Percentiles rank a stretch among this genome's conserved stretches.
Evolutionary conservation across 2,888 invertebrate species (phyloP).

Genomic region (Drosophila borealis): DNA sequence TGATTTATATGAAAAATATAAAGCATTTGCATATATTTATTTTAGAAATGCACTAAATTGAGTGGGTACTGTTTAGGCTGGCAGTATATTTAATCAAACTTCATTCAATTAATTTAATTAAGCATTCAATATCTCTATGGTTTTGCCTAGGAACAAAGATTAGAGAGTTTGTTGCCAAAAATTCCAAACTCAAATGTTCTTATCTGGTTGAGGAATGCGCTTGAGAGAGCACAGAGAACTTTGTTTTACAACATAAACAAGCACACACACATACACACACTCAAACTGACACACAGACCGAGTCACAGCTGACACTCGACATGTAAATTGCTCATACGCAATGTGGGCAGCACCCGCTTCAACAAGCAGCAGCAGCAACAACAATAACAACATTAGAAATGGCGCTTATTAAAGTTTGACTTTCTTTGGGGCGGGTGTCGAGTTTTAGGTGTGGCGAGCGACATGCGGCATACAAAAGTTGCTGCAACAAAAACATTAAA

Average conservation of each 20-base stretch:
- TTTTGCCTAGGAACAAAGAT: slow-evolving; percentile 28
- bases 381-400: slow-evolving; percentile 46
- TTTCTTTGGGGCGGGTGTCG: slow-evolving; percentile 54
- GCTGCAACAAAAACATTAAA: slow-evolving; percentile 68
- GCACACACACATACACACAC: slow-evolving; percentile 14
- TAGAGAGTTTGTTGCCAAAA: slow-evolving; percentile 33
- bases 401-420: slow-evolving; percentile 73
- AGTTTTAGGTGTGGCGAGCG: slow-evolving; percentile 18
- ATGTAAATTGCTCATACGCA: slow-evolving; percentile 76
- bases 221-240: slow-evolving; percentile 62
- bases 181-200: slow-evolving; percentile 45
- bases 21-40: not conserved
- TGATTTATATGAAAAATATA: not conserved
- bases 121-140: not conserved
- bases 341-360: slow-evolving; percentile 50
- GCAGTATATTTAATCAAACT: not conserved
- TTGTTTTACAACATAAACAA: slow-evolving; percentile 52
- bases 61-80: no score
- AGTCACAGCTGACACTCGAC: slow-evolving; percentile 51
- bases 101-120: slow-evolving; percentile 12
- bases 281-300: slow-evolving; percentile 10
- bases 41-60: not conserved
- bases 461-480: slow-evolving; percentile 51
- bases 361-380: slow-evolving; percentile 37
- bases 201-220: slow-evolving; percentile 66